Conservation (phyloP, 2,888 invertebrate species). For the Chamaedrilus cognettii region DNA sequence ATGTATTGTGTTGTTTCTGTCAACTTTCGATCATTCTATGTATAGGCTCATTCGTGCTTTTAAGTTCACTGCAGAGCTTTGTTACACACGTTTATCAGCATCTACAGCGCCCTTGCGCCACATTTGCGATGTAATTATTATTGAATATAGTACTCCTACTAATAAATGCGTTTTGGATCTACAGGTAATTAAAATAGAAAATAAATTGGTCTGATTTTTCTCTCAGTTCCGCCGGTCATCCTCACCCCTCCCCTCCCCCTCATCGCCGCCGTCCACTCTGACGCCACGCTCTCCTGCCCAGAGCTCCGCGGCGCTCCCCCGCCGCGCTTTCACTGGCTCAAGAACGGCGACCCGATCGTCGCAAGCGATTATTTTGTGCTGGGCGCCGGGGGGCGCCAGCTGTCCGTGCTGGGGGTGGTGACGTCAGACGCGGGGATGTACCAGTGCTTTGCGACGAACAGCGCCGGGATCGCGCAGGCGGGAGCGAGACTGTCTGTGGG, state of each 20-base stretch:
- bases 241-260: constrained; percentile 54
- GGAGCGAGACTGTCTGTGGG: constrained; percentile 58
- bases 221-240: no score
- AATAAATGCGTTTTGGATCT: no score
- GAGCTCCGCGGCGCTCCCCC: constrained; percentile 82
- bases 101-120: no score
- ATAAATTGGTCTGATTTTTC: no score
- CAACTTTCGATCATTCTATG: no score
- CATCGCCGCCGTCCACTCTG: constrained; percentile 67
- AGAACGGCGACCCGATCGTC: constrained; percentile 87
- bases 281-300: constrained; percentile 86
- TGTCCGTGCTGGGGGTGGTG: constrained; percentile 88
- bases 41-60: no score
- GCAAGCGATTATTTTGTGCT: constrained; percentile 87
- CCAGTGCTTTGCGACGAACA: constrained; percentile 87
- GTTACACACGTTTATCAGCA: no score
- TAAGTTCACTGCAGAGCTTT: no score
- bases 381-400: constrained; percentile 57
- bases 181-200: no score
- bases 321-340: constrained; percentile 85
- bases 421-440: constrained; percentile 89
- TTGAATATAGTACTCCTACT: no score
- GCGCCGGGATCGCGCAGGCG: constrained; percentile 77
- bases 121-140: no score
- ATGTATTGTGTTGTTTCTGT: no score